phyloP scores from a whole-genome alignment of 2,888 invertebrate genomes.

The Caradrina clavipalpis region DNA sequence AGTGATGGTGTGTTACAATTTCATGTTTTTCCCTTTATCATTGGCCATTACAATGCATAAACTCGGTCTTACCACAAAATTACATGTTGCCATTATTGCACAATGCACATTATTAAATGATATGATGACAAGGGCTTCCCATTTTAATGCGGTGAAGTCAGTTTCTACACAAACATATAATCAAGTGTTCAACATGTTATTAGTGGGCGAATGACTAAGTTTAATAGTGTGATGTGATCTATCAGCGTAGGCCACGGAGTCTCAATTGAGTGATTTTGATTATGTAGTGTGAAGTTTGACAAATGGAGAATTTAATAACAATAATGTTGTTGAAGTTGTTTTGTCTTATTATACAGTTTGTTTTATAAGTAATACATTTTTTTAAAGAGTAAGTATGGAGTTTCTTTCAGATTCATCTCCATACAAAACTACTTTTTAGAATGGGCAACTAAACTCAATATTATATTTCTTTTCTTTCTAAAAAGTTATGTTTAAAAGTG shows the following conservation, averaged over 20 bases:
- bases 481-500: too few relatives aligned
- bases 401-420: too few relatives aligned
- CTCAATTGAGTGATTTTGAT: constrained; percentile 31
- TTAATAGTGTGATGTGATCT: constrained; percentile 28
- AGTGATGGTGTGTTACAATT: too few relatives aligned
- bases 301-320: constrained; percentile 15
- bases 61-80: not conserved
- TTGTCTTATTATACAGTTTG: not conserved
- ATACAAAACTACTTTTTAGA: too few relatives aligned
- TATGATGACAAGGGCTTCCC: constrained; percentile 22
- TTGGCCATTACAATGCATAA: not conserved
- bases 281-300: constrained; percentile 17
- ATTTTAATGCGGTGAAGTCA: constrained; percentile 17
- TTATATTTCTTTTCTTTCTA: too few relatives aligned
- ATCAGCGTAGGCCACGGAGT: not conserved
- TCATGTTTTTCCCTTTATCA: not conserved
- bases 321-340: not conserved
- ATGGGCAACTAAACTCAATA: too few relatives aligned
- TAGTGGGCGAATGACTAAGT: constrained; percentile 34
- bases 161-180: constrained; percentile 21
- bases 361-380: not conserved
- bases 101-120: constrained; percentile 9
- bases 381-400: too few relatives aligned
- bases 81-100: not conserved
- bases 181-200: constrained; percentile 33